Percentiles rank a stretch among this genome's conserved stretches.
Conservation (phyloP, 2,113 vertebrate species). For the Mobula hypostoma region DNA sequence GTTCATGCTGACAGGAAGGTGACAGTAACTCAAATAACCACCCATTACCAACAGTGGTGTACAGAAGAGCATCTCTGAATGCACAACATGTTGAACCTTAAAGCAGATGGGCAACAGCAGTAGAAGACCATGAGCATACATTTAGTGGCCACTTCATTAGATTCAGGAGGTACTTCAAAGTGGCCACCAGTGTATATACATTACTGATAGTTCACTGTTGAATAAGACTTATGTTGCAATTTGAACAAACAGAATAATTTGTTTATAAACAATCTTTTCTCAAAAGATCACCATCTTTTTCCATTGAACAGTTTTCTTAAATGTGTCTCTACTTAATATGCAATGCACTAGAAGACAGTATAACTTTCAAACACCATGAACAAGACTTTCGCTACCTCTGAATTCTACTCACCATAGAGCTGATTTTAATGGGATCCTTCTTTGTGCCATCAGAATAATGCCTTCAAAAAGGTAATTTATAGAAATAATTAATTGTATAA, state of each 20-base stretch:
- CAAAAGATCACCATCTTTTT: not conserved
- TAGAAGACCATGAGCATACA: too few species aligned
- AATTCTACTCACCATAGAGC: conserved; percentile 77
- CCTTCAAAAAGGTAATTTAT: conserved; percentile 55
- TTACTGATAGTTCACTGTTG: not conserved
- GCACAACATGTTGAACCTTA: too few species aligned
- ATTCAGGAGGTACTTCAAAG: too few species aligned
- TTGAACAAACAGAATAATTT: not conserved
- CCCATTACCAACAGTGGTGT: too few species aligned
- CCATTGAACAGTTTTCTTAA: not conserved
- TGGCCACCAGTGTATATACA: not conserved
- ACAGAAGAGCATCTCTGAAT: too few species aligned
- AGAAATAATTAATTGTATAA: conserved; percentile 41
- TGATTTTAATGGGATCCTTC: conserved; percentile 91
- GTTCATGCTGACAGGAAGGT: too few species aligned
- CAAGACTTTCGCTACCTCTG: not conserved
- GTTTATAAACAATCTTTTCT: not conserved
- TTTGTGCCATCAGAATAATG: conserved; percentile 88
- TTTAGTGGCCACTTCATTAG: too few species aligned
- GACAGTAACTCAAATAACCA: too few species aligned
- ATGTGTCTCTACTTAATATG: not conserved
- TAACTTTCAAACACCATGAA: not conserved
- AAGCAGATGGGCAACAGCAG: too few species aligned
- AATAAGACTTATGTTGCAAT: not conserved
- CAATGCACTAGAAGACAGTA: not conserved